These are phyloP conservation scores for Drosophila ambigua DNA, from an alignment of 1,140 invertebrate species.

Conservation along the genomic window DNA sequence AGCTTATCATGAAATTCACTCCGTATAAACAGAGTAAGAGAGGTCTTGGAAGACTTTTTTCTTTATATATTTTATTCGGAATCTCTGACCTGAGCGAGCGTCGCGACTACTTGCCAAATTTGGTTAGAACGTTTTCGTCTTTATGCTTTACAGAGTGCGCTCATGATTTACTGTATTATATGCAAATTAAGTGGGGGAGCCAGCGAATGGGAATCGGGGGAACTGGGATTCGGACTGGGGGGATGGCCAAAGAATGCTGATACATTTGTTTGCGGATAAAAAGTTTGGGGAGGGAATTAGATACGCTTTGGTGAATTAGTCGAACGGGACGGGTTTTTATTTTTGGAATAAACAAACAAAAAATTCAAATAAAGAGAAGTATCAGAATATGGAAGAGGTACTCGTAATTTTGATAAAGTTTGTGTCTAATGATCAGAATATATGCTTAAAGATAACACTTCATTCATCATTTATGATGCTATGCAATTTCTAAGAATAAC, in stretches of 20 bases:
- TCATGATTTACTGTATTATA: slow-evolving; percentile 78
- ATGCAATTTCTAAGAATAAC: slow-evolving; percentile 51
- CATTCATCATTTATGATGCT: slow-evolving; percentile 45
- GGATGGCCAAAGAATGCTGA: slow-evolving; percentile 37
- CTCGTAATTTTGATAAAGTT: slow-evolving; percentile 6
- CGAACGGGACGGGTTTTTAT: slow-evolving; percentile 20
- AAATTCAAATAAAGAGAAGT: neutral
- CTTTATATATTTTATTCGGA: slow-evolving; percentile 19
- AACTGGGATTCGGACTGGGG: slow-evolving; percentile 1
- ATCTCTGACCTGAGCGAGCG: slow-evolving; percentile 27
- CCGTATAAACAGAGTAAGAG: no score
- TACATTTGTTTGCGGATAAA: slow-evolving; percentile 45
- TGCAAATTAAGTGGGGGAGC: slow-evolving; percentile 59
- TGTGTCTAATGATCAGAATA: slow-evolving; percentile 23
- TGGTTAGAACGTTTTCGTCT: slow-evolving; percentile 58
- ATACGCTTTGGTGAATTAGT: slow-evolving; percentile 65
- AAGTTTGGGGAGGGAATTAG: slow-evolving; percentile 49
- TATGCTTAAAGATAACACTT: slow-evolving; percentile 27
- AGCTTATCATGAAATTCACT: no score
- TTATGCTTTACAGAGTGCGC: slow-evolving; percentile 53
- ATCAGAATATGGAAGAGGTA: slow-evolving; percentile 9
- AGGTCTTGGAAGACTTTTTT: neutral
- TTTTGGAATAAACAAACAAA: slow-evolving; percentile 12
- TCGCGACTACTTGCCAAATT: slow-evolving; percentile 56
- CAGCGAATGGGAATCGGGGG: slow-evolving; percentile 12